Percentiles rank a stretch among this genome's conserved stretches.
Evolutionary conservation across 2,888 invertebrate species (phyloP).

Genomic region (Criorhina ranunculi): DNA sequence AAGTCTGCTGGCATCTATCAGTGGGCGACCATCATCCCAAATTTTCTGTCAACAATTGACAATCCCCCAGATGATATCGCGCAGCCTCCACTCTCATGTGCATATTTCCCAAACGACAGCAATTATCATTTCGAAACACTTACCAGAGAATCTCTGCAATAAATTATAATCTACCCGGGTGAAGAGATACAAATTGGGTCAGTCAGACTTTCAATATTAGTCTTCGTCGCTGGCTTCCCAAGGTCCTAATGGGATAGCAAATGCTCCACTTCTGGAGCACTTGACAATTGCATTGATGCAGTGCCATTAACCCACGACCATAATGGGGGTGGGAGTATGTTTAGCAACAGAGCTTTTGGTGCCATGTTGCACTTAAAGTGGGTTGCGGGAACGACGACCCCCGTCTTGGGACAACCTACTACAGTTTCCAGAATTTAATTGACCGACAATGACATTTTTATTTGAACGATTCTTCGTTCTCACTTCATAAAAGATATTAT

Average conservation of each 20-base stretch:
- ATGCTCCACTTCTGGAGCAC: slow-evolving; percentile 29
- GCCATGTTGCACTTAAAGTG: slow-evolving; percentile 11
- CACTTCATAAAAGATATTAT: too few species aligned
- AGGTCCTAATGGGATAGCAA: slow-evolving; percentile 22
- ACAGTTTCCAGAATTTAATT: too few species aligned
- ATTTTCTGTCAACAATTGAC: slow-evolving; percentile 44
- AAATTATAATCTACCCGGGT: slow-evolving; percentile 45
- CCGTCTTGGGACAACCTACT: background rate
- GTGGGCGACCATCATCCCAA: slow-evolving; percentile 25
- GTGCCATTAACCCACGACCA: slow-evolving; percentile 14
- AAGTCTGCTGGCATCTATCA: slow-evolving; percentile 6
- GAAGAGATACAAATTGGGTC: slow-evolving; percentile 59
- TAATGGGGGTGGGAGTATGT: slow-evolving; percentile 38
- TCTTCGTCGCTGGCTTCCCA: slow-evolving; percentile 28
- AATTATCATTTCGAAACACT: slow-evolving; percentile 54
- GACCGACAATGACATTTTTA: too few species aligned
- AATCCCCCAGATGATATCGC: slow-evolving; percentile 20
- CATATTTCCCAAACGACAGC: slow-evolving; percentile 24
- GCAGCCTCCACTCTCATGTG: slow-evolving; percentile 14
- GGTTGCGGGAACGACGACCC: slow-evolving; percentile 12
- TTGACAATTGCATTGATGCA: slow-evolving; percentile 23
- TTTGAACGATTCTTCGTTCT: too few species aligned
- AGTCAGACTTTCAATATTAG: background rate
- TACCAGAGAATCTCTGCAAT: slow-evolving; percentile 54
- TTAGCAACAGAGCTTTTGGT: slow-evolving; percentile 13